A percentile compares a stretch with the other conserved stretches of the same genome.
Evolutionary conservation across 2,888 invertebrate genomes (phyloP).

Genomic region (Drosophila formosana): DNA sequence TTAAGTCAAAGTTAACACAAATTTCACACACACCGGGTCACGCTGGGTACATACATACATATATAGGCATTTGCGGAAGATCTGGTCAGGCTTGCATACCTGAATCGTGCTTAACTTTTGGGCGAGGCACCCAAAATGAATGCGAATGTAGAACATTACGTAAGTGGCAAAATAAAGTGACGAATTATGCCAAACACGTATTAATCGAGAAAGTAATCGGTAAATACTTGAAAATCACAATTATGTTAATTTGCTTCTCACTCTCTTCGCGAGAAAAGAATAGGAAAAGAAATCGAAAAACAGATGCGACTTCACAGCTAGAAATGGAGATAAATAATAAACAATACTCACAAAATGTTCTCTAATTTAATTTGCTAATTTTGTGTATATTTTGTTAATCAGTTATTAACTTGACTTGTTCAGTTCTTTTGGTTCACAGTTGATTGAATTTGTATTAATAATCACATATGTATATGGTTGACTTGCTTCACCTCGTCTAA

Average conservation of each 20-base stretch:
- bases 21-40: constrained; percentile 42
- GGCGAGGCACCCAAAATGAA: constrained; percentile 43
- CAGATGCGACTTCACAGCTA: not conserved
- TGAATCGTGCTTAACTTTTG: constrained; percentile 19
- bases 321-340: not conserved
- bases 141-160: constrained; percentile 38
- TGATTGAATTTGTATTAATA: constrained; percentile 39
- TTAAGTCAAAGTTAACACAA: constrained; percentile 50
- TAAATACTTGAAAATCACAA: not conserved
- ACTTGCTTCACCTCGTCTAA: constrained; percentile 21
- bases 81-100: constrained; percentile 19
- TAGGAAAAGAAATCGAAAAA: not conserved
- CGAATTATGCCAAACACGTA: constrained; percentile 39
- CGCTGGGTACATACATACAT: constrained; percentile 2
- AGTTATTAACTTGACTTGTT: constrained; percentile 30
- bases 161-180: constrained; percentile 28
- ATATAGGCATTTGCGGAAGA: constrained; percentile 11
- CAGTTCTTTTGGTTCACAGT: constrained; percentile 61
- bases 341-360: not conserved
- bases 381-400: constrained; percentile 27
- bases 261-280: constrained; percentile 12
- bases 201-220: constrained; percentile 50
- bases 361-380: constrained; percentile 36
- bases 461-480: constrained; percentile 55
- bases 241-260: constrained; percentile 11